Conservation (phyloP, 2,113 vertebrate species). For the Pangasianodon hypophthalmus region DNA sequence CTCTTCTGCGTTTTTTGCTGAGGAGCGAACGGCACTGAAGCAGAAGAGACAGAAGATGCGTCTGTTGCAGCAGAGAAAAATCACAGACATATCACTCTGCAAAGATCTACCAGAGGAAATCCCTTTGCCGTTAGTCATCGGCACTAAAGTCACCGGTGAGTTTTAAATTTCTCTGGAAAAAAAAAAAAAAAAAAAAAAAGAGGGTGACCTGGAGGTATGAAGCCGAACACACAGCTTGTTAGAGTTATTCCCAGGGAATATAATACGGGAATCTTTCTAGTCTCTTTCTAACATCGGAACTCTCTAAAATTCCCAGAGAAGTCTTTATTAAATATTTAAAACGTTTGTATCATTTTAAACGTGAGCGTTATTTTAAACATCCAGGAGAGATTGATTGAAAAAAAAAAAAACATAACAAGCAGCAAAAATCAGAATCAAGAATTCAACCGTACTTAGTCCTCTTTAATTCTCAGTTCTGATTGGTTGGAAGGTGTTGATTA, state of each 20-base stretch:
- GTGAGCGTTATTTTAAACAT: no score
- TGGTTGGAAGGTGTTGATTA: not conserved
- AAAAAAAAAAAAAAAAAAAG: not conserved
- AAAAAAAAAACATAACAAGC: not conserved
- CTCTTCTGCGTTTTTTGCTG: slow-evolving; percentile 96
- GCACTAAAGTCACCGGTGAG: slow-evolving; percentile 97
- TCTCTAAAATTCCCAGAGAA: no score
- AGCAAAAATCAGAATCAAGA: not conserved
- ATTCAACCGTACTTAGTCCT: not conserved
- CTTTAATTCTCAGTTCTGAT: not conserved
- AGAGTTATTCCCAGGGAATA: not conserved
- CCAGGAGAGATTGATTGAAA: not conserved
- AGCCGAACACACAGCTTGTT: not conserved
- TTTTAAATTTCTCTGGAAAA: not conserved
- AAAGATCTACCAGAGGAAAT: slow-evolving; percentile 99
- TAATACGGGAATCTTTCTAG: not conserved
- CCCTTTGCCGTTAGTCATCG: slow-evolving; percentile 93
- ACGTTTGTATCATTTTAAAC: no score
- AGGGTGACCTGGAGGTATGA: not conserved
- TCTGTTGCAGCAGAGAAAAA: slow-evolving; percentile 91
- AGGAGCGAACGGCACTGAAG: slow-evolving; percentile 90
- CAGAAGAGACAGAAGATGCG: slow-evolving; percentile 97
- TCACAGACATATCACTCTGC: slow-evolving; percentile 92
- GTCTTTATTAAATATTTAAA: not conserved
- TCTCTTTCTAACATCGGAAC: not conserved